These are phyloP conservation scores for Odontocolon sp. DNA, from an alignment of 2,888 invertebrate genomes.

Conservation along the genomic window DNA sequence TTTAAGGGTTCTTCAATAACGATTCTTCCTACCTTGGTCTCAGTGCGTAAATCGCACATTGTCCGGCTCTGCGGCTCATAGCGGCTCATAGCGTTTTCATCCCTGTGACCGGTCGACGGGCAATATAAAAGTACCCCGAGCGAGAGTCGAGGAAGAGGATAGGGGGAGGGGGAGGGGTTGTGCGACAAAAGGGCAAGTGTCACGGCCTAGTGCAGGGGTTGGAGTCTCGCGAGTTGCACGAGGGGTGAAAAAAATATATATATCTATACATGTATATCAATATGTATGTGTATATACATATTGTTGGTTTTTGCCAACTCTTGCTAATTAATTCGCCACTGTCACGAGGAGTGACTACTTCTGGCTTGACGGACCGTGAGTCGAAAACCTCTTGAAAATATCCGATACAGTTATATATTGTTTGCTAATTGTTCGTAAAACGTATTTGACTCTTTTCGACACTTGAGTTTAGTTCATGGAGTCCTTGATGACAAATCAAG, in stretches of 20 bases:
- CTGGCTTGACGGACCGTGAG: not conserved
- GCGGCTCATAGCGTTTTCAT: constrained; percentile 34
- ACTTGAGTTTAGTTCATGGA: too few species aligned
- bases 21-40: too few species aligned
- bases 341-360: constrained; percentile 8
- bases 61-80: too few species aligned
- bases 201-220: constrained; percentile 53
- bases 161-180: constrained; percentile 7
- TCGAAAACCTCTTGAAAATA: too few species aligned
- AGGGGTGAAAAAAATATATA: constrained; percentile 3
- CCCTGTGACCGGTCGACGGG: constrained; percentile 20
- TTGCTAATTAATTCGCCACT: constrained; percentile 51
- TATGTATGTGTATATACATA: constrained; percentile 8
- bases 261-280: not conserved
- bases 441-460: too few species aligned
- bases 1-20: constrained; percentile 5
- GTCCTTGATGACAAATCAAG: too few species aligned
- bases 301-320: constrained; percentile 18
- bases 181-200: constrained; percentile 59
- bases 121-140: constrained; percentile 9
- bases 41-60: too few species aligned
- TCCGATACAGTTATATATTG: too few species aligned
- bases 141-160: constrained; percentile 5
- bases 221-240: constrained; percentile 27
- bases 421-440: too few species aligned